Evolutionary conservation across 2,888 invertebrate genomes (phyloP).

Genomic region (Ischnus inquisitorius): DNA sequence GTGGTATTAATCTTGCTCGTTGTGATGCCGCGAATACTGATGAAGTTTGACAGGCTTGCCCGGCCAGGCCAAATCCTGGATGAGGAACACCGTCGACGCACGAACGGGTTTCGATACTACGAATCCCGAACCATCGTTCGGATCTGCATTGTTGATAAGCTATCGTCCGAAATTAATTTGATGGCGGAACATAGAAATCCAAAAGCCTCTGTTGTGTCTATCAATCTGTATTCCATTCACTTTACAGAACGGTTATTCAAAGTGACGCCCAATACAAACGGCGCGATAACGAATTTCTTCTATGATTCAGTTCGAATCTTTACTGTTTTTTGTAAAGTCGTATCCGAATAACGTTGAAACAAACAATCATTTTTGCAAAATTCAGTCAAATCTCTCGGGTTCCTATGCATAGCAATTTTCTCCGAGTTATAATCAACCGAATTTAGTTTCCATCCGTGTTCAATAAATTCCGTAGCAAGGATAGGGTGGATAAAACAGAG

Average conservation of each 20-base stretch:
- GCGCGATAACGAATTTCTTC: not conserved
- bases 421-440: slow-evolving; percentile 4
- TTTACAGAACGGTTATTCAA: slow-evolving; percentile 32
- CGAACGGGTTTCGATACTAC: slow-evolving; percentile 8
- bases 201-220: slow-evolving; percentile 26
- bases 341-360: too few species aligned
- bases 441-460: not conserved
- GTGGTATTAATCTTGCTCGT: slow-evolving; percentile 79
- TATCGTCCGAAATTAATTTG: slow-evolving; percentile 58
- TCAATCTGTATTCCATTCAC: not conserved
- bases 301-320: too few species aligned
- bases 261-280: not conserved
- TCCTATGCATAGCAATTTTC: not conserved
- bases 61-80: slow-evolving; percentile 42
- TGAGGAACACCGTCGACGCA: slow-evolving; percentile 9
- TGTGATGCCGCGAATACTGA: slow-evolving; percentile 73
- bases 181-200: slow-evolving; percentile 16
- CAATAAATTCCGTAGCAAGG: slow-evolving; percentile 39
- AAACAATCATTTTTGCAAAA: too few species aligned
- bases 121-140: slow-evolving; percentile 34
- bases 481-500: not conserved
- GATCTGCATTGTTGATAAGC: slow-evolving; percentile 62
- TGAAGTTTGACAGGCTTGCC: slow-evolving; percentile 78
- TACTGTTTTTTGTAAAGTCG: too few species aligned
- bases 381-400: too few species aligned